Base-by-base conservation (phyloP, 1,140 invertebrate species). In the Neodiprion fabricii region DNA sequence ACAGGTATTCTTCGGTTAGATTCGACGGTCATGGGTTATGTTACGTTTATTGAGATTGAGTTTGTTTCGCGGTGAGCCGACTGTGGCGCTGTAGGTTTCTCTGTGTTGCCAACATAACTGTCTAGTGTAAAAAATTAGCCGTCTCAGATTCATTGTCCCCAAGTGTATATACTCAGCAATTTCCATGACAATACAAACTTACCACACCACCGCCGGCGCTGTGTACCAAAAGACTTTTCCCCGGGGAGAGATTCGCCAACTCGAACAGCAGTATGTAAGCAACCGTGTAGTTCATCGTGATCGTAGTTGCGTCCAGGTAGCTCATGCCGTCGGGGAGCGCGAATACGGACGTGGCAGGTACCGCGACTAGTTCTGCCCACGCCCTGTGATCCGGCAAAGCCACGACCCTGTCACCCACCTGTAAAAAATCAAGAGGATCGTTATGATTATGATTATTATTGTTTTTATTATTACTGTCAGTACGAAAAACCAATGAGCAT, bases 131-230 rank as follows among this genome's bases (percentile, higher is more conserved):
- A 21, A 21, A 21, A 40, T 40, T 5, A 1, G 2, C 28, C 1
- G 28, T 40, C 28, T 40, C 28, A 40, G 28, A 40, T 3, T 40
- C 28, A 40, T 5, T 40, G 28, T 5, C 2, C 2, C 28, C 28
- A 40, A 40, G 28, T 40, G 28, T 40, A 40, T 5, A 40, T 40
- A 40, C 28, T 5, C 28, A 40, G 28, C 28, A 40, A 40, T 40
- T 40, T 40, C 28, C 28, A 40, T 40, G 28, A 40, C 5, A 40
- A 40, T 40, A 40, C 28, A 14, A 70, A 94, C 95, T 95, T 91
- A 96, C 95, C 89, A 97, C 94, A 69, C 95, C 95, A 76, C 96
- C 96, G 67, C 95, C 96, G 79, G 95, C 95, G 23, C 95, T 96
- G 84, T 97, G 95, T 48, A 97, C 90, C 70, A 97, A 89, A 17